Base-by-base conservation (phyloP, 2,113 vertebrate species). In the Ardeotis arabs region DNA sequence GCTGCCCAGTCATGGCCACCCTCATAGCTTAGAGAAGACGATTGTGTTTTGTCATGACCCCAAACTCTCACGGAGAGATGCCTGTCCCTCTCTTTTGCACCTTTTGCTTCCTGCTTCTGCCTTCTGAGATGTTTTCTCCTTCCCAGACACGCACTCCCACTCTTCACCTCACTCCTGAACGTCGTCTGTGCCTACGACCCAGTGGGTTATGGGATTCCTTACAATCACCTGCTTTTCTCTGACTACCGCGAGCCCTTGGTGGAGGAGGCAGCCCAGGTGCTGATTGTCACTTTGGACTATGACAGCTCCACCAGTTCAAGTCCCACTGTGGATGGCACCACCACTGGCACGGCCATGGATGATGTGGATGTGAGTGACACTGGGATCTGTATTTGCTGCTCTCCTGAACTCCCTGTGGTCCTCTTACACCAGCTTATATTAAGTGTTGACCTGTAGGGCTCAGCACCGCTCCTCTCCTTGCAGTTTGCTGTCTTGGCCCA, bases 101-200 rank as follows among this genome's bases (percentile, higher is more conserved):
- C 45, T 78, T 81, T 62, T 66, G 27, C 50, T 87, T 75, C 18
- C 45, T 64, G 41, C 47, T 80, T 70, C 49, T 83, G 22, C 67
- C 55, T 77, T 35, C 84, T 96, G 72, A 78, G 55, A 12, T 4
- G 13, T 89, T 93, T 90, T 84, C 21, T 95, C 67, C 66, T 70
- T 79, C 74, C 50, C 92, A 99, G 99, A 93, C 99, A 99, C 2
- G 99, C 99, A 2, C 98, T 99, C 64, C 99, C 99, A 1, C 98
- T 99, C 72, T 99, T 99, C 97, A 99, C 99, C 66, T 99, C 99
- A 0, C 98, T 99, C 82, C 98, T 99, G 92, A 99, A 99, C 8
- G 97, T 99, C 4, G 99, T 99, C 93, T 99, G 99, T 82, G 99
- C 99, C 87, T 99, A 99, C 6, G 99, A 99, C 95, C 99, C 99